Evolutionary conservation across 2,888 invertebrate genomes (phyloP), one percentile per base, ranked within the genome.

Genomic region (Sarcophaga rosellei): DNA sequence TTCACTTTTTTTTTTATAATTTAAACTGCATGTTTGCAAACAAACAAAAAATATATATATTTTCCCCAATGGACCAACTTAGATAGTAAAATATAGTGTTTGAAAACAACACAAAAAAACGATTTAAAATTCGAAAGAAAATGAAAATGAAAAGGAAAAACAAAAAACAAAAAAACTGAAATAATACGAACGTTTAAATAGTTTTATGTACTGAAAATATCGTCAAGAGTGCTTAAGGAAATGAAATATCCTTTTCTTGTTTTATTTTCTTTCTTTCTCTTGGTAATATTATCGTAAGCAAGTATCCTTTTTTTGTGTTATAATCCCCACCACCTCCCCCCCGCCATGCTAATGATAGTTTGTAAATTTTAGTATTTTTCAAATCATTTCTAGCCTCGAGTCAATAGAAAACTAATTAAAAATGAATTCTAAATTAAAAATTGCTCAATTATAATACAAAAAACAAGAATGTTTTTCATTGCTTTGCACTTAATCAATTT

Each of bases 11-110:
- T n/a, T 21, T 44, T 66, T 25, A 45, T 25, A 59, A 44, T 66
- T 65, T 80, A 25, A 66, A 15, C 66, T 23, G 72, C 66, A 65
- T 59, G 72, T 59, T 72, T 57, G 4, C 57, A 79, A 72, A 65
- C 72, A 73, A 45, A 21, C n/a, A 47, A 44, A 53, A 57, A 65
- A 72, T 45, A n/a, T n/a, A n/a, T 63, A 47, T 12, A 12, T 15
- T 53, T 53, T 53, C 53, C 53, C 53, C 17, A 53, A 53, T 5
- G 17, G 17, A 53, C 53, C 12, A 12, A 12, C 15, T 15, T 17
- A 53, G 12, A 53, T 53, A 53, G 4, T 12, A 15, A 53, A 17
- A 53, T 53, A 17, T 15, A 53, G 53, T 15, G 53, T 17, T 53
- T 53, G 4, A 65, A 45, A 53, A 23, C 1, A 45, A 66, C 23